Conservation (phyloP, 2,797 vertebrate genomes). For the Jordanella pulchra region DNA sequence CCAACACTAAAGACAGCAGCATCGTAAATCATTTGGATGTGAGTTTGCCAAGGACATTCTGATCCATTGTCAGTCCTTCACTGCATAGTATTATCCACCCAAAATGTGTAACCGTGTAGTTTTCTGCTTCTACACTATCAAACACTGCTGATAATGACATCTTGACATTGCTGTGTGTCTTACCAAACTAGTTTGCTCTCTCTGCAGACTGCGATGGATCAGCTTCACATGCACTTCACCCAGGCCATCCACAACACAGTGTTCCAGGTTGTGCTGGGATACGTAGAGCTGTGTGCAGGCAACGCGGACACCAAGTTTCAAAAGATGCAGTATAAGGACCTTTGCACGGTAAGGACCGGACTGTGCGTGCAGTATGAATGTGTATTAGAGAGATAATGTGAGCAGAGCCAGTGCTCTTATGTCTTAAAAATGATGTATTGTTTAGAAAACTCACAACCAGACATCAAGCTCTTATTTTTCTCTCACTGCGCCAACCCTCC, state of each 20-base stretch:
- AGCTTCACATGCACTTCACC: constrained; percentile 99
- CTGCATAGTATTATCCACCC: constrained; percentile 11
- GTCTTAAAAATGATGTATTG: neutral
- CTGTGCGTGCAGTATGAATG: neutral
- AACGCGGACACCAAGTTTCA: constrained; percentile 99
- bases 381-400: neutral
- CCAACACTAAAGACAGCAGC: neutral
- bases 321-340: constrained; percentile 98
- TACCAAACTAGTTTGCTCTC: constrained; percentile 36
- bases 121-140: constrained; percentile 14
- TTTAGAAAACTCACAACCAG: neutral
- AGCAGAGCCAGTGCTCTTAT: neutral
- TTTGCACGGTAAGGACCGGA: constrained; percentile 87
- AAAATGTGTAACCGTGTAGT: constrained; percentile 12
- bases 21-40: neutral
- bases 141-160: constrained; percentile 17
- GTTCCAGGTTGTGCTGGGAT: constrained; percentile 98
- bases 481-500: neutral
- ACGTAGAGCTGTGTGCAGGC: constrained; percentile 95
- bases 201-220: constrained; percentile 96
- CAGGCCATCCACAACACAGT: constrained; percentile 99
- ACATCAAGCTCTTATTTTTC: neutral
- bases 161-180: constrained; percentile 14
- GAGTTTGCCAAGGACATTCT: neutral
- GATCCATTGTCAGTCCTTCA: neutral